A percentile compares a stretch with the other conserved stretches of the same genome.
Conservation (phyloP, 2,888 invertebrate species). For the Lordiphosa andalusiaca region DNA sequence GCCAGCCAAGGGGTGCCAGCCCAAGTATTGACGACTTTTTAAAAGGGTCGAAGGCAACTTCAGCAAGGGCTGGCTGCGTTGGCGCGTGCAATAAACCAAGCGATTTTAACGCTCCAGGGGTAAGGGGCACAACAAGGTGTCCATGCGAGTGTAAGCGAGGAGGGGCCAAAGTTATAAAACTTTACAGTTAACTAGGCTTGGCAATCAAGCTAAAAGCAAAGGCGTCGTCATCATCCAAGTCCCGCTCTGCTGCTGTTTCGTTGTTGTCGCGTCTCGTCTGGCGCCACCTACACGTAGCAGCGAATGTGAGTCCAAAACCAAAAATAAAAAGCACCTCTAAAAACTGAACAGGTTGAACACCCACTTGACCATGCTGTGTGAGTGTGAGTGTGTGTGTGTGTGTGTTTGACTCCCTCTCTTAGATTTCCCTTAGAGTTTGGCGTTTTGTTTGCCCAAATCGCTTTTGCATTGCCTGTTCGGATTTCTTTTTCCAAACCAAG, state of each 20-base stretch:
- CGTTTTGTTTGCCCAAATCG: slow-evolving; percentile 64
- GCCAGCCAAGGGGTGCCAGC: not conserved
- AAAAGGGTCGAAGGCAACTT: slow-evolving; percentile 65
- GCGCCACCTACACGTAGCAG: slow-evolving; percentile 72
- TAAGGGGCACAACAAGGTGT: slow-evolving; percentile 16
- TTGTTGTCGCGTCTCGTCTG: slow-evolving; percentile 50
- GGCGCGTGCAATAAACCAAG: slow-evolving; percentile 74
- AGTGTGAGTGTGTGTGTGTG: slow-evolving; percentile 25
- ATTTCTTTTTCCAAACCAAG: slow-evolving; percentile 5
- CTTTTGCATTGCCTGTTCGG: slow-evolving; percentile 54
- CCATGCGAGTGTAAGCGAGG: slow-evolving; percentile 4
- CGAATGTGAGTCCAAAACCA: slow-evolving; percentile 24
- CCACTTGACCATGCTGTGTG: slow-evolving; percentile 40
- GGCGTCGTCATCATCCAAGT: slow-evolving; percentile 59
- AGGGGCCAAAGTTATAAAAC: slow-evolving; percentile 71
- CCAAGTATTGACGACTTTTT: slow-evolving; percentile 74
- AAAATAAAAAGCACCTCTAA: slow-evolving; percentile 57
- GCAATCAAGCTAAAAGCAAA: slow-evolving; percentile 78
- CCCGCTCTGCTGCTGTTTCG: slow-evolving; percentile 21
- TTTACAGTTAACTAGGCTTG: slow-evolving; percentile 77
- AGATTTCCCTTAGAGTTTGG: slow-evolving; percentile 51
- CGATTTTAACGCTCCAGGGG: slow-evolving; percentile 65
- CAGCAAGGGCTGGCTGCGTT: slow-evolving; percentile 27
- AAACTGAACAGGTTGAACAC: slow-evolving; percentile 48
- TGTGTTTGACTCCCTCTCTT: slow-evolving; percentile 13